These are phyloP conservation scores for Hippocampus mohnikei DNA, from an alignment of 2,113 vertebrate genomes.

Conservation along the genomic window DNA sequence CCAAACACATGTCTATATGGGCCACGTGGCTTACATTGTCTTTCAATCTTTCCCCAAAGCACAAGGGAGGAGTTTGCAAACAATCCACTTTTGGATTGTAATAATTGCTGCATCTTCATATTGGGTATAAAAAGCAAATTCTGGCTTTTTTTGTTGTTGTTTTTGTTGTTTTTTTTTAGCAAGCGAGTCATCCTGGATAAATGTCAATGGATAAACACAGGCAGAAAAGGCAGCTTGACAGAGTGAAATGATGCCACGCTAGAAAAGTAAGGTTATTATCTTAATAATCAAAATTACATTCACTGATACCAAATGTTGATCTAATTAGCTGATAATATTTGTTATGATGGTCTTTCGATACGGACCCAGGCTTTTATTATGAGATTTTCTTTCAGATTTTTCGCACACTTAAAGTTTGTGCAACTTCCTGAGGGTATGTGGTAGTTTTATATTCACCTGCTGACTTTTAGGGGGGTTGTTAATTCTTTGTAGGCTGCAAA, in stretches of 20 bases:
- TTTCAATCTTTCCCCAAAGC: constrained; percentile 52
- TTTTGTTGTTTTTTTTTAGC: background rate
- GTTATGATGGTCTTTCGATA: no score
- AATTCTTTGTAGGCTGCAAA: no score
- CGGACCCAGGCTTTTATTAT: no score
- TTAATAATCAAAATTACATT: background rate
- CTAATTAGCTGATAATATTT: background rate
- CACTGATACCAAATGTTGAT: background rate
- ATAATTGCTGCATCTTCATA: constrained; percentile 38
- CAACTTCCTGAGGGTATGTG: no score
- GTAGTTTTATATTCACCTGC: no score
- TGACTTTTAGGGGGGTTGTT: no score
- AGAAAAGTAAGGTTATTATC: background rate
- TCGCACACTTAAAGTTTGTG: no score
- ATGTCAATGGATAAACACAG: no score
- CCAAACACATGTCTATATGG: constrained; percentile 52
- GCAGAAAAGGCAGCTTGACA: constrained; percentile 3
- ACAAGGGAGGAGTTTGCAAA: constrained; percentile 41
- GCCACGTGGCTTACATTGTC: constrained; percentile 53
- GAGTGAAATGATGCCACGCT: background rate
- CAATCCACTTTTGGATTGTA: constrained; percentile 33
- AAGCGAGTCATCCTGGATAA: constrained; percentile 14
- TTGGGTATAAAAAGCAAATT: constrained; percentile 24
- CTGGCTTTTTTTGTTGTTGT: constrained; percentile 13
- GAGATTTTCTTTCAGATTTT: no score